Percentiles rank a stretch among this genome's conserved stretches.
phyloP scores from a whole-genome alignment of 2,113 vertebrate genomes.

The Sterrhoptilus dennistouni region DNA sequence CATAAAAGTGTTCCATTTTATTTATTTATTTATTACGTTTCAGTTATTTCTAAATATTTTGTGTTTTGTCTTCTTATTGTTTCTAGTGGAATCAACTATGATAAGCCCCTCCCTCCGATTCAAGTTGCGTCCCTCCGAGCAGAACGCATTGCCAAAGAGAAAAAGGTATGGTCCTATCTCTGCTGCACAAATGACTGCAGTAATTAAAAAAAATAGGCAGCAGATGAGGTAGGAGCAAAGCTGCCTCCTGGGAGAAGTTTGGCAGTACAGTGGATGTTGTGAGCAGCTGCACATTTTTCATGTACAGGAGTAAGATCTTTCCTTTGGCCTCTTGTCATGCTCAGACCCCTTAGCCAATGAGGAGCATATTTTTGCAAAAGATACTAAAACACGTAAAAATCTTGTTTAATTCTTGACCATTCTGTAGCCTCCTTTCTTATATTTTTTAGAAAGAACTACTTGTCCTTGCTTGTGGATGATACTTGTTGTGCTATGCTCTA shows the following conservation, averaged over 20 bases:
- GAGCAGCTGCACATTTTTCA: background rate
- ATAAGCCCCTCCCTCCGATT: slow-evolving; percentile 89
- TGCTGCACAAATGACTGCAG: background rate
- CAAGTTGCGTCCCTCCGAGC: slow-evolving; percentile 90
- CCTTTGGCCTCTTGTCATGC: background rate
- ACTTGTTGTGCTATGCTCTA: background rate
- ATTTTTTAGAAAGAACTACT: background rate
- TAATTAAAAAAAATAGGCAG: background rate
- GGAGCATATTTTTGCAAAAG: background rate
- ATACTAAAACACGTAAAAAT: background rate
- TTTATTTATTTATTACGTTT: background rate
- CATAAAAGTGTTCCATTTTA: background rate
- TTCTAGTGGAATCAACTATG: slow-evolving; percentile 88
- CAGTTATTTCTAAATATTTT: background rate
- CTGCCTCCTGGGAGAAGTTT: background rate
- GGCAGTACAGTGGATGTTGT: background rate
- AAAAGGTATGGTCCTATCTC: slow-evolving; percentile 74
- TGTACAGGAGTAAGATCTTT: background rate
- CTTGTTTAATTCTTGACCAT: background rate
- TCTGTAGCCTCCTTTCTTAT: background rate
- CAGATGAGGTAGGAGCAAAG: background rate
- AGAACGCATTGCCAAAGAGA: slow-evolving; percentile 92
- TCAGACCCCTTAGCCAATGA: background rate
- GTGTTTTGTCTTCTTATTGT: background rate
- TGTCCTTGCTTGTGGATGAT: background rate